These are phyloP conservation scores for Pilophorus perplexus DNA, from an alignment of 2,888 invertebrate species.

Conservation along the genomic window DNA sequence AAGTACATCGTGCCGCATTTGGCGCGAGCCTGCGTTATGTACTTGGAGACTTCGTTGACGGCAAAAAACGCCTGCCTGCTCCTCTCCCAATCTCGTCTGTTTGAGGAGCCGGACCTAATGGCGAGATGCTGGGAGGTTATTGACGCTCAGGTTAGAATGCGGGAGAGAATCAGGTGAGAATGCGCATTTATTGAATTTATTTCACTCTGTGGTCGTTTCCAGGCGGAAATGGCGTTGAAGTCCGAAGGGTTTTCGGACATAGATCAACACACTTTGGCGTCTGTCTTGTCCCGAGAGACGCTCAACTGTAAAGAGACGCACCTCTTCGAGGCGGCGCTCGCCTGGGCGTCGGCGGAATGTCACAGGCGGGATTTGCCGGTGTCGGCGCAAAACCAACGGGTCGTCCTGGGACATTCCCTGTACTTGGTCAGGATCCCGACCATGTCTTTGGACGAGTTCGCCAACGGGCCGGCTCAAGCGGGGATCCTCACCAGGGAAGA, in stretches of 20 bases:
- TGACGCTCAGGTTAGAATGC: slow-evolving; percentile 81
- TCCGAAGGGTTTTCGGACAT: slow-evolving; percentile 96
- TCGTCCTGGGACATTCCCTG: slow-evolving; percentile 72
- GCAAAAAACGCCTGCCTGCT: slow-evolving; percentile 95
- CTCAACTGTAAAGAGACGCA: slow-evolving; percentile 92
- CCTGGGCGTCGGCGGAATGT: slow-evolving; percentile 93
- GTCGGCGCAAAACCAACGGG: slow-evolving; percentile 70
- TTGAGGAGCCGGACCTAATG: slow-evolving; percentile 96
- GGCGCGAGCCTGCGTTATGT: slow-evolving; percentile 90
- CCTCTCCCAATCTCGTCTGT: slow-evolving; percentile 89
- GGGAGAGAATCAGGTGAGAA: neutral
- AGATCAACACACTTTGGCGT: slow-evolving; percentile 87
- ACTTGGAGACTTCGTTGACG: slow-evolving; percentile 90
- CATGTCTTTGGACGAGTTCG: slow-evolving; percentile 91
- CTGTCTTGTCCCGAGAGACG: slow-evolving; percentile 87
- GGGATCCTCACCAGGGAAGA: slow-evolving; percentile 89
- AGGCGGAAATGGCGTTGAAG: slow-evolving; percentile 94
- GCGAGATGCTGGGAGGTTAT: slow-evolving; percentile 97
- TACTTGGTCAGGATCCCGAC: slow-evolving; percentile 89
- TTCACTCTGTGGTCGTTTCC: slow-evolving; percentile 48
- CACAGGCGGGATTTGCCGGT: slow-evolving; percentile 76
- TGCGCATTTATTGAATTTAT: no score
- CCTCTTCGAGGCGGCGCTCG: slow-evolving; percentile 83
- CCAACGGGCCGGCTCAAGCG: slow-evolving; percentile 90
- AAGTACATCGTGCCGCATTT: slow-evolving; percentile 95